Conservation (phyloP, 2,797 vertebrate genomes). For the Myoxocephalus aenaeus region DNA sequence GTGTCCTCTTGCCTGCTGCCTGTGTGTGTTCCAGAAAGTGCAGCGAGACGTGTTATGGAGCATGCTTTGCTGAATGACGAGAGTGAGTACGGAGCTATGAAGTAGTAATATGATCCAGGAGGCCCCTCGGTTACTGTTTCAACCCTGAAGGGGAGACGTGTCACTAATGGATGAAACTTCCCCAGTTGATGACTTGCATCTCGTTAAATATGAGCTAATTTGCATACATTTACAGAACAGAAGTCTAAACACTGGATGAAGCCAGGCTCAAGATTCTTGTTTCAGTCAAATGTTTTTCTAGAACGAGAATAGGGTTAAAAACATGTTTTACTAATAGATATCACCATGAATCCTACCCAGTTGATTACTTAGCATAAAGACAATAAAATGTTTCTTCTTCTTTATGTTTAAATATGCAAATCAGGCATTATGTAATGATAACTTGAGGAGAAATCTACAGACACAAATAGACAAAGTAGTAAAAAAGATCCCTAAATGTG, state of each 20-base stretch:
- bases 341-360: neutral
- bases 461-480: neutral
- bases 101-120: neutral
- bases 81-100: constrained; percentile 87
- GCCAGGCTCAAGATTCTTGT: neutral
- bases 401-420: neutral
- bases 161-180: neutral
- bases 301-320: too few species aligned
- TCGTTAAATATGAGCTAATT: too few species aligned
- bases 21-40: constrained; percentile 87
- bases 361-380: neutral
- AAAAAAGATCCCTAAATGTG: neutral
- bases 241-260: neutral
- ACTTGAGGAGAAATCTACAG: too few species aligned
- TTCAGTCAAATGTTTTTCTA: neutral
- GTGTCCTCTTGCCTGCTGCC: constrained; percentile 63
- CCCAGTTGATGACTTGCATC: too few species aligned
- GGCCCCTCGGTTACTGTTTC: neutral
- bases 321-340: neutral
- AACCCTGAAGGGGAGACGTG: neutral
- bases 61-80: constrained; percentile 97
- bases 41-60: constrained; percentile 92
- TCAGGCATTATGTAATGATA: too few species aligned
- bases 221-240: too few species aligned
- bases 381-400: neutral